Evolutionary conservation across 1,140 invertebrate genomes (phyloP), one percentile per base, ranked within the genome.

Genomic region (Thaumatotibia leucotreta): DNA sequence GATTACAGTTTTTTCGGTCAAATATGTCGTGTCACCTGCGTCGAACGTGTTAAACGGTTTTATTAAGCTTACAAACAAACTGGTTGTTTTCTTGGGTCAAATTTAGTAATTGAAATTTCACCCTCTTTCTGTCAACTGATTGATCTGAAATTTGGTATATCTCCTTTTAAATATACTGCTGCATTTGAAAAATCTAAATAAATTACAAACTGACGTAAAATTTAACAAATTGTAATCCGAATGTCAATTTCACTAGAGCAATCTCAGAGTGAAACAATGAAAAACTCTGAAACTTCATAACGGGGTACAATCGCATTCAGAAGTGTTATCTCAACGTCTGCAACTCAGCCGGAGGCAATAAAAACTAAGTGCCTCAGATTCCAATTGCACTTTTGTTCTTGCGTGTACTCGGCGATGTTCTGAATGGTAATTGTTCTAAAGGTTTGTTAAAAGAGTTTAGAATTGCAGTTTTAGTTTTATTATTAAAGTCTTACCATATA

Each of bases 251-350:
- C 11, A 58, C 4, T 14, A 6, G 24, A 4, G 22, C 49, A 50
- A 50, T 50, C 0, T 6, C 20, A 29, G 24, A 58, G 20, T 54
- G 52, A 31, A 58, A 58, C 52, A 58, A 58, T 58, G n/a, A 58
- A 58, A 58, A 58, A 58, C 2, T 52, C 24, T 17, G 39, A 45
- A 45, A 20, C 52, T 58, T 58, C n/a, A 5, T 58, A 58, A 58
- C 14, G 39, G 17, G 52, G 17, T 58, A 58, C 52, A 58, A 58
- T 58, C 52, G 23, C 10, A 52, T 52, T 52, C 52, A 29, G 6
- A 45, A 58, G 52, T 58, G 24, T 27, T 27, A 58, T 58, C 52
- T 58, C 24, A 4, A 6, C 39, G 52, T 27, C 23, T 54, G 3
- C 27, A 29, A 24, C 52, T 58, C 11, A 24, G n/a, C 22, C 24